A percentile compares a stretch with the other conserved stretches of the same genome.
phyloP scores from a whole-genome alignment of 2,888 invertebrate genomes.

The Pimpla rufipes region DNA sequence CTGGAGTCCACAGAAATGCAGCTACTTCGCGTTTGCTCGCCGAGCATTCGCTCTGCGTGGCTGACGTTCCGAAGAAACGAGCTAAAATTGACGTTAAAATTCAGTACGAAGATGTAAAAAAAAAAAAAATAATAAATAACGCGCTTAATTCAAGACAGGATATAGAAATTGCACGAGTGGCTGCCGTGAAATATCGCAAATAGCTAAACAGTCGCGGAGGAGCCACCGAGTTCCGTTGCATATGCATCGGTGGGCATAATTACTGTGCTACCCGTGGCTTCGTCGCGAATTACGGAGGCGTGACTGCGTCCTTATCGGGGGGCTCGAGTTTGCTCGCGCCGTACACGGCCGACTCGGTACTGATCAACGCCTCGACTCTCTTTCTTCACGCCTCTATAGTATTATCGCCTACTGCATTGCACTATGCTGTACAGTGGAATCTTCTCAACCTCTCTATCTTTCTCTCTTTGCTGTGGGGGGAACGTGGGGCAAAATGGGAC shows the following conservation, averaged over 20 bases:
- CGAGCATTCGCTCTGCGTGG: too few species aligned
- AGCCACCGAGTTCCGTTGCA: conserved; percentile 7
- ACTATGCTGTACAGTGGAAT: not conserved
- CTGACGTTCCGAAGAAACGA: too few species aligned
- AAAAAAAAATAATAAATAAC: too few species aligned
- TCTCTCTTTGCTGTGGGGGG: too few species aligned
- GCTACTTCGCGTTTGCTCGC: too few species aligned
- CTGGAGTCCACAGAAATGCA: too few species aligned
- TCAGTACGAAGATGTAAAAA: too few species aligned
- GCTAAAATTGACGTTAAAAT: too few species aligned
- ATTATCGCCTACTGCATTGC: conserved; percentile 33
- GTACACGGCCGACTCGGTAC: conserved; percentile 65
- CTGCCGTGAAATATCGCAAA: not conserved
- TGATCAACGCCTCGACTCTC: conserved; percentile 57
- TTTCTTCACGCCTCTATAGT: conserved; percentile 49
- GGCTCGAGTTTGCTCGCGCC: conserved; percentile 36
- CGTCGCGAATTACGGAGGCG: conserved; percentile 73
- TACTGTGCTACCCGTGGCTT: conserved; percentile 52
- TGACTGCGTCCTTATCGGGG: conserved; percentile 72
- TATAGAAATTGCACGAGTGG: not conserved
- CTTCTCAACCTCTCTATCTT: not conserved
- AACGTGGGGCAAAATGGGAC: too few species aligned
- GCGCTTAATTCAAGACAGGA: too few species aligned
- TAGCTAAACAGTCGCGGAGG: conserved; percentile 20
- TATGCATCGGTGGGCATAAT: conserved; percentile 49